Percentiles rank a stretch among this genome's conserved stretches.
These are phyloP conservation scores for Rhinichthys klamathensis DNA, from an alignment of 2,113 vertebrate genomes.

Conservation along the genomic window DNA sequence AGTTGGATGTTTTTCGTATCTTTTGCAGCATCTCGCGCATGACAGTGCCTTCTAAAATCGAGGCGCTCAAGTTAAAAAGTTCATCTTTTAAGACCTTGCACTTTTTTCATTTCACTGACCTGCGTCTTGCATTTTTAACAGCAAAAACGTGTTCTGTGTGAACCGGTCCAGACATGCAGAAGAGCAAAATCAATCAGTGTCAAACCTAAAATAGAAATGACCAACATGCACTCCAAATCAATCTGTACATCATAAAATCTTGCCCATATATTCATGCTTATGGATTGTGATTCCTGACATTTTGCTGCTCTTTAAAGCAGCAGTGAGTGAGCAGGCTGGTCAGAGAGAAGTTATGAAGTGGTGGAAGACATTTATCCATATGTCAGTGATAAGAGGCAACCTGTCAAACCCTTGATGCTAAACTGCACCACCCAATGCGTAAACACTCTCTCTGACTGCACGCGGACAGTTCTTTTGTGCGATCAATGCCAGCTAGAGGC, in stretches of 20 bases:
- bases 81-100: no score
- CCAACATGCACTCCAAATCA: background rate
- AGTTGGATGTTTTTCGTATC: no score
- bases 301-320: constrained; percentile 66
- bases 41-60: no score
- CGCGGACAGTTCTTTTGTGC: constrained; percentile 15
- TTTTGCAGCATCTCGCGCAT: no score
- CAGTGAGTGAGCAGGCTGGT: constrained; percentile 48
- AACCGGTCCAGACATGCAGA: background rate
- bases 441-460: constrained; percentile 37
- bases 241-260: background rate
- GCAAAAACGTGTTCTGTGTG: no score
- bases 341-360: constrained; percentile 47
- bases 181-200: background rate
- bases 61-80: no score
- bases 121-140: no score
- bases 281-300: constrained; percentile 66
- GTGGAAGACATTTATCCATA: constrained; percentile 68
- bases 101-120: no score
- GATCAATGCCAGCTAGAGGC: constrained; percentile 41
- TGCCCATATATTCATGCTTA: constrained; percentile 62
- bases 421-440: background rate
- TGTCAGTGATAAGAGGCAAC: constrained; percentile 59
- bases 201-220: background rate
- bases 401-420: constrained; percentile 50